Base-by-base conservation (phyloP, 2,797 vertebrate species). In the Uromys caudimaculatus region DNA sequence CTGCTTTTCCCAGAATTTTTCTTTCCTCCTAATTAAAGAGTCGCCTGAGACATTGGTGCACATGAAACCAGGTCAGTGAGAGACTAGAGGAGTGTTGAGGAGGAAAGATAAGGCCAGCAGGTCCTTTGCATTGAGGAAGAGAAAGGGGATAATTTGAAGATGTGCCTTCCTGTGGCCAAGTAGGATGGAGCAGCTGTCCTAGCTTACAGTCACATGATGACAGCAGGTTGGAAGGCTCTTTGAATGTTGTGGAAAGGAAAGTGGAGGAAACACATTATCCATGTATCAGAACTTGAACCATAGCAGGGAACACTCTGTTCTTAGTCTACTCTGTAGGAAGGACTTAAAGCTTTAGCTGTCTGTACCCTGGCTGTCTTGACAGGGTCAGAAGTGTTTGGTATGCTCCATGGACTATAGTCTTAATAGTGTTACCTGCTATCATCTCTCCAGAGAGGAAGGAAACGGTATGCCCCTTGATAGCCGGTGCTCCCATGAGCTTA, bases 21-120 rank as follows among this genome's bases (percentile, higher is more conserved):
- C 56, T 92, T 90, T 90, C 44, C 86, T 93, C 47, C 86, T 93
- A 69, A 84, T 94, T 71, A 91, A 78, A 60, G 52, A 54, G 86
- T 64, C 67, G 27, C n/a, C 92, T 58, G 35, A 64, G 50, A 78
- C 41, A 7, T 44, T 73, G 60, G 38, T 86, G 32, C n/a, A 27
- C 47, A 35, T 4, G 44, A 56, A 95, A 77, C 41, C 83, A 73
- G 50, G 50, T 27, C 27, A 23, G 24, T 21, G 67, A 93, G 90
- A 93, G 62, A n/a, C 16, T 35, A 5, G 7, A 13, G 27, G 6
- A 67, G 9, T 12, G 19, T 21, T 69, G 60, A 47, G 27, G 52
- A 94, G 56, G 69, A 88, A 91, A 69, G 79, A 14, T 9, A 60
- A 67, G 89, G 35, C 19, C 60, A 92, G 62, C 4, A 24, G 6